These are phyloP conservation scores for Sternotherus odoratus DNA, from an alignment of 2,797 vertebrate genomes.

Conservation along the genomic window DNA sequence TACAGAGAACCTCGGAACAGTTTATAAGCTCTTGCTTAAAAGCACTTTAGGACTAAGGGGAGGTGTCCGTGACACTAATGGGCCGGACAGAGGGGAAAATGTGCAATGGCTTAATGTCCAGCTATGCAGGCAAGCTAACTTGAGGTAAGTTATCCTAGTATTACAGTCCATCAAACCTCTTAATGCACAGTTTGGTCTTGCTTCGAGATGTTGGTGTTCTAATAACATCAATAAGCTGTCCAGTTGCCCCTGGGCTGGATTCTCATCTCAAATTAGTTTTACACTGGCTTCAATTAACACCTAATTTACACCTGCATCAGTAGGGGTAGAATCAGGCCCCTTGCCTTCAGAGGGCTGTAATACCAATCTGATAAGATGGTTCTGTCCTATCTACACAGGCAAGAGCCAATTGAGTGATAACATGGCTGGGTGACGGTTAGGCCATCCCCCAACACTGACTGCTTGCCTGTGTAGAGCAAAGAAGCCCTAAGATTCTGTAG, in stretches of 20 bases:
- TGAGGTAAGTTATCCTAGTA: not conserved
- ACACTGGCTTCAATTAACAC: not conserved
- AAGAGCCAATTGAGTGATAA: not conserved
- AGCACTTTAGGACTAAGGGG: not conserved
- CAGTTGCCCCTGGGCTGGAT: not conserved
- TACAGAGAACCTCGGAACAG: not conserved
- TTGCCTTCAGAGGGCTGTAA: not conserved
- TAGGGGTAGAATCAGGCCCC: not conserved
- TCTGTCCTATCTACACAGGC: not conserved
- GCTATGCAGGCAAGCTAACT: not conserved
- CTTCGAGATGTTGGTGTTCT: not conserved
- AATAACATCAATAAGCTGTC: not conserved
- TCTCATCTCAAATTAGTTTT: not conserved
- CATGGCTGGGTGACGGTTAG: not conserved
- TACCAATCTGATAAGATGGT: not conserved
- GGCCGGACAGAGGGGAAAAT: not conserved
- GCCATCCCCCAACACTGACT: not conserved
- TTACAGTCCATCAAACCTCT: not conserved
- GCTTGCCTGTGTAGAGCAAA: not conserved
- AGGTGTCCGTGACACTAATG: not conserved
- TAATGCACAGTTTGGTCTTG: not conserved
- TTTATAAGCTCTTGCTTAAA: not conserved
- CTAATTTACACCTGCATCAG: not conserved
- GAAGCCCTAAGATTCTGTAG: not conserved
- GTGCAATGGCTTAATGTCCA: not conserved